Evolutionary conservation across 2,888 invertebrate species (phyloP).

Genomic region (Coremacera marginata): DNA sequence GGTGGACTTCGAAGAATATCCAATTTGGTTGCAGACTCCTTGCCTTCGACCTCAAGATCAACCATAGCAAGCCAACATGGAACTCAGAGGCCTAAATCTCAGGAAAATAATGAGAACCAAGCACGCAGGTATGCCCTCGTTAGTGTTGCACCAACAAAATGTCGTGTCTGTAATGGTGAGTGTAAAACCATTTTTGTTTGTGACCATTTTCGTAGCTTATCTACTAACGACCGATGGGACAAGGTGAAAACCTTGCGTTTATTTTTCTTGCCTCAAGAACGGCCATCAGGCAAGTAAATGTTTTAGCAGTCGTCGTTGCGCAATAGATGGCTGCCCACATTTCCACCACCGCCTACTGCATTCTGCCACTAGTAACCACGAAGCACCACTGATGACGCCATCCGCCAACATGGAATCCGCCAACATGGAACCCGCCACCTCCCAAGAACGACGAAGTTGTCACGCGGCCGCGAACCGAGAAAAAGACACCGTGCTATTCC

Average conservation of each 20-base stretch:
- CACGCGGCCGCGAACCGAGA: background rate
- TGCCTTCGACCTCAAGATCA: background rate
- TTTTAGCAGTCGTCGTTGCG: background rate
- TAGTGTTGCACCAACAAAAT: background rate
- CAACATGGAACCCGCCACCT: no score
- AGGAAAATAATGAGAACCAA: background rate
- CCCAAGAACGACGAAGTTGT: no score
- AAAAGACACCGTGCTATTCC: background rate
- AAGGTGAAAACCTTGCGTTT: background rate
- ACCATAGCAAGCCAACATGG: no score
- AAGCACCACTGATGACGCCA: no score
- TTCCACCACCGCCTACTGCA: background rate
- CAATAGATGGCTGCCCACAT: background rate
- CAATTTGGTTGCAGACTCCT: conserved; percentile 8
- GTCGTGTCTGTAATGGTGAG: background rate
- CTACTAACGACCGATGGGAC: conserved; percentile 31
- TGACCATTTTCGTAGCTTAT: conserved; percentile 14
- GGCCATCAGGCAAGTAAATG: no score
- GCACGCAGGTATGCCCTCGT: background rate
- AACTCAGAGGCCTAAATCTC: background rate
- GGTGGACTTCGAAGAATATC: background rate
- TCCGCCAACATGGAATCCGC: no score
- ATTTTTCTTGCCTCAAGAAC: no score
- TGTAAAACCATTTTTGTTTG: background rate
- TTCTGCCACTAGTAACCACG: background rate